Evolutionary conservation across 2,888 invertebrate genomes (phyloP).

Genomic region (Linyphia triangularis): DNA sequence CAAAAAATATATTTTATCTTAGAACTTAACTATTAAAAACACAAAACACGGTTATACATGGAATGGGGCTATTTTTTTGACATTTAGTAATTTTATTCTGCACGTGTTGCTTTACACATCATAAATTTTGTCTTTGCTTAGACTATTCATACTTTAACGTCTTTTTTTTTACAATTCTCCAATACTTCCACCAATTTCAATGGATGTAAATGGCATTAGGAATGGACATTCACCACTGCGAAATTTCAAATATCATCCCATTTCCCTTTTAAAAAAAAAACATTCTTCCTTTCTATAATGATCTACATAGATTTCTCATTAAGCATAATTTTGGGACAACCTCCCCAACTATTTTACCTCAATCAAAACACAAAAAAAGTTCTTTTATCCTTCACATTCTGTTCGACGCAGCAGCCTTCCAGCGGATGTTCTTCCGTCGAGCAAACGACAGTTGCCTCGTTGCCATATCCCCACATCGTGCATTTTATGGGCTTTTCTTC

Average conservation of each 20-base stretch:
- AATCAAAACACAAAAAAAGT: not conserved
- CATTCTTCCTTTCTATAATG: not conserved
- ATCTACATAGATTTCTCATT: not conserved
- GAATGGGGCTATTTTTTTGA: no score
- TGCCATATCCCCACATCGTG: constrained; percentile 12
- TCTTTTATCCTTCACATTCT: not conserved
- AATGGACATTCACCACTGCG: not conserved
- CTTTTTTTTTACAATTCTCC: no score
- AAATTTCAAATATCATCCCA: not conserved
- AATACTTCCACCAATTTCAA: no score
- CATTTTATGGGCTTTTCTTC: constrained; percentile 26
- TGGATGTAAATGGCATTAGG: not conserved
- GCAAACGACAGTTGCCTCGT: not conserved
- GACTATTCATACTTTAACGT: no score
- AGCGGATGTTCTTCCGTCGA: not conserved
- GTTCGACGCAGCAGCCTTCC: not conserved
- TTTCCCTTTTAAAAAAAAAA: not conserved
- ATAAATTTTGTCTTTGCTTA: no score
- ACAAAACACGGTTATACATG: no score
- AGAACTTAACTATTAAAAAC: no score
- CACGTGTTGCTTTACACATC: no score
- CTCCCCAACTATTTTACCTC: not conserved
- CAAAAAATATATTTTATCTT: no score
- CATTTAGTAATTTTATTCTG: no score
- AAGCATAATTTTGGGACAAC: not conserved